Conservation (phyloP, 1,140 invertebrate species). For the Bombus turneri region DNA sequence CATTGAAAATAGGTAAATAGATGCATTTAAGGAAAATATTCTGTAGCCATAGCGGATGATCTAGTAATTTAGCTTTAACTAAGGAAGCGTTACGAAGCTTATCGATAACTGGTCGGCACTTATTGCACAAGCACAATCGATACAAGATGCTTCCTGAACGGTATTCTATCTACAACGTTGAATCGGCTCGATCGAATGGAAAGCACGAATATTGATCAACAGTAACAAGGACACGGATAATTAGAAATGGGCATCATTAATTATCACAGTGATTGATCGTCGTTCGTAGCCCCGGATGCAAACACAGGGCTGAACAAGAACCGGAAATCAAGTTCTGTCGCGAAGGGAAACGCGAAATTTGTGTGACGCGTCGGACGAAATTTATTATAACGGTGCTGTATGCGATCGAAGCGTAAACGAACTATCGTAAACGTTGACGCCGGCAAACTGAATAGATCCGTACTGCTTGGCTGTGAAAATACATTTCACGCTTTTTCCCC, state of each 20-base stretch:
- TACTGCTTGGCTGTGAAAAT: neutral
- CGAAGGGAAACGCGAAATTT: conserved; percentile 1
- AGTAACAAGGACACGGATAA: conserved; percentile 57
- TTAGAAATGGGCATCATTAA: conserved; percentile 55
- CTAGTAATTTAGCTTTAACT: too few species aligned
- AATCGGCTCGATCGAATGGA: conserved; percentile 48
- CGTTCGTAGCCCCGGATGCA: neutral
- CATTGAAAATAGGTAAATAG: neutral
- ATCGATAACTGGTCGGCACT: neutral
- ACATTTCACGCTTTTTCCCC: too few species aligned
- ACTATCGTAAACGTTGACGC: neutral
- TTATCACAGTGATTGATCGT: conserved; percentile 42
- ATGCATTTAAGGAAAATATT: neutral
- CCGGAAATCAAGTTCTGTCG: conserved; percentile 30
- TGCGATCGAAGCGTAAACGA: neutral
- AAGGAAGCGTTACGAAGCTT: neutral
- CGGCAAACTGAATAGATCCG: neutral
- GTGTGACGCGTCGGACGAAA: neutral
- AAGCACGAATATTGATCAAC: conserved; percentile 60
- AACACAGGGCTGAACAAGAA: conserved; percentile 2
- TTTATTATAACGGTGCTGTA: neutral
- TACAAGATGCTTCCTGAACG: neutral
- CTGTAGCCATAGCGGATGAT: neutral
- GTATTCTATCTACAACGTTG: neutral
- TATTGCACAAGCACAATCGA: neutral